Evolutionary conservation across 2,888 invertebrate species (phyloP), one percentile per base, ranked within the genome.

Genomic region (Hermaeophaga mercurialis): DNA sequence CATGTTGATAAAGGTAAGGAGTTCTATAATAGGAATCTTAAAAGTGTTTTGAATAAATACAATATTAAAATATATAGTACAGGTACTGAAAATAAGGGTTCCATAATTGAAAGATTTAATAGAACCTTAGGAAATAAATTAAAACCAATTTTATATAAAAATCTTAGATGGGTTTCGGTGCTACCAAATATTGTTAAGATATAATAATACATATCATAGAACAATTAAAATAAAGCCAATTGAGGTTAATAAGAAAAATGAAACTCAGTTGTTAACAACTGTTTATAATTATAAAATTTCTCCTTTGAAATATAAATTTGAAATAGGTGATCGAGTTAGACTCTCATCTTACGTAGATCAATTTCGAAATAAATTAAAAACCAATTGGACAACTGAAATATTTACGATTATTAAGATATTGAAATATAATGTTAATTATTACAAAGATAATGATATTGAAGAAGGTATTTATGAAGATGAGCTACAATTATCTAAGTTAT

Each of bases 371-470:
- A 28, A 45, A 45, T 31, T 28, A 45, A 45, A 45, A 45, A 45
- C 45, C 8, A 45, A 45, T 45, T 45, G 45, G 45, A 45, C 36
- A 15, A 1, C 6, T 15, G 36, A 38, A 38, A 38, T 38, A 38
- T 38, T 38, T 38, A 38, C 36, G n/a, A 12, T 45, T 28, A 26
- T 45, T 26, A 31, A 28, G n/a, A 17, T 17, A 31, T 31, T 45
- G 15, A 45, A 45, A 45, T 45, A 26, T 11, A 28, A 45, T 31
- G 31, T 45, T 28, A 45, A 45, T 45, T 45, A 45, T 45, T 45
- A 28, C n/a, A n/a, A n/a, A n/a, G n/a, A n/a, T n/a, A n/a, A n/a
- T n/a, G n/a, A n/a, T n/a, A n/a, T n/a, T 44, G 44, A 44, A n/a
- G 24, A 24, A 44, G 19, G 44, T 22, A 44, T 44, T 44, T 12